Evolutionary conservation across 2,797 vertebrate genomes (phyloP), one percentile per base, ranked within the genome.

Genomic region (Notamacropus eugenii): DNA sequence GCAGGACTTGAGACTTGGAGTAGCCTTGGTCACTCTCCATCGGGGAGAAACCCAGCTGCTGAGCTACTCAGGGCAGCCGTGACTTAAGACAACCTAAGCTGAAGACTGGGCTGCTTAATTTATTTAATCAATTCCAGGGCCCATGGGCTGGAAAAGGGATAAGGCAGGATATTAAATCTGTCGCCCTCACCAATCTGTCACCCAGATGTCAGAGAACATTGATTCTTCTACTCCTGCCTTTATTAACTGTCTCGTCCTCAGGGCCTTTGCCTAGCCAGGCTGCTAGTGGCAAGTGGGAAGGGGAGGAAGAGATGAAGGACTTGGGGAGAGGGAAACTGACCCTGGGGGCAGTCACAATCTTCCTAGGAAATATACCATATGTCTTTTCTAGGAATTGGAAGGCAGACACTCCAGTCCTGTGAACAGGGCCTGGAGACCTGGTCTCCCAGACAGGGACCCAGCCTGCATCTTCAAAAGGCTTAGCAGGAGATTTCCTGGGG

Each of bases 81-180:
- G 92, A 87, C 28, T 93, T 82, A 91, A 58, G 92, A 57, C 1
- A 46, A 96, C 95, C 96, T 97, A 97, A 98, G 96, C 95, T 97
- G 10, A 14, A 95, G 96, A 97, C 97, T 97, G 14, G 95, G 94
- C 96, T 58, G 92, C 93, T 98, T 98, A 98, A 98, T 98, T 98
- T 98, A 98, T 98, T 98, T 98, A 98, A 98, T 98, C 98, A 98
- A 98, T 98, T 98, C 97, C 58, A 92, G 93, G 93, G 97, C 97
- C 98, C 98, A 98, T 96, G 55, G 98, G 98, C 98, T 97, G 97
- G 96, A 97, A 97, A 98, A 97, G 98, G 98, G 97, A 97, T 98
- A 97, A 29, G 16, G 97, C 95, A 97, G 98, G 98, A 98, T 98
- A 98, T 99, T 99, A 98, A 98, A 99, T 98, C 98, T 98, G 98